A percentile compares a stretch with the other conserved stretches of the same genome.
These are phyloP conservation scores for Lordiphosa stackelbergi DNA, from an alignment of 1,140 invertebrate species.

Conservation along the genomic window DNA sequence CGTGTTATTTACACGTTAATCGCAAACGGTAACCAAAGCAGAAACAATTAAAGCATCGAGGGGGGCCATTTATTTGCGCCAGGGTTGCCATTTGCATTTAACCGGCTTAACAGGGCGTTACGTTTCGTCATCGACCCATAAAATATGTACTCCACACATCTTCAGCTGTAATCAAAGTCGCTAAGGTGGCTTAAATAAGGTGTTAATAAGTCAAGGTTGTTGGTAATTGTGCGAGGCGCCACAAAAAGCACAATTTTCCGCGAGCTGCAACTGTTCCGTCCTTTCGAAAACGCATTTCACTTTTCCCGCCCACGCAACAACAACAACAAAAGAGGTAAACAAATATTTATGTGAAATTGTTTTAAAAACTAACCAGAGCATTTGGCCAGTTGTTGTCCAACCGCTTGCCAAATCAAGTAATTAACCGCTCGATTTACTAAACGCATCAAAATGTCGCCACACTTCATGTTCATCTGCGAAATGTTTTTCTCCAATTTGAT, in stretches of 20 bases:
- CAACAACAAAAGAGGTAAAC: constrained; percentile 24
- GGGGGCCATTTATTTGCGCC: constrained; percentile 59
- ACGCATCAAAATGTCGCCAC: constrained; percentile 47
- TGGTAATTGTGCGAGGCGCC: constrained; percentile 31
- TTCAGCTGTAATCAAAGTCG: constrained; percentile 21
- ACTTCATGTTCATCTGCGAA: constrained; percentile 44
- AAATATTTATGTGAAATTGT: constrained; percentile 63
- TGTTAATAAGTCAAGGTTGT: constrained; percentile 69
- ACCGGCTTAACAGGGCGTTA: constrained; percentile 69
- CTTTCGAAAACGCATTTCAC: constrained; percentile 10
- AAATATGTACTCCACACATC: constrained; percentile 34
- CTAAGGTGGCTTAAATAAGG: constrained; percentile 18
- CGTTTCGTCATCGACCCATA: constrained; percentile 57
- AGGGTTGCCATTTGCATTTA: constrained; percentile 68
- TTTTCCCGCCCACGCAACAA: constrained; percentile 44
- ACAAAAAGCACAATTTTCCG: not conserved
- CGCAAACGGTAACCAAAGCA: constrained; percentile 56
- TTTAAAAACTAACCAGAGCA: constrained; percentile 27
- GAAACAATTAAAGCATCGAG: constrained; percentile 32
- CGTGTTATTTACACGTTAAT: constrained; percentile 60
- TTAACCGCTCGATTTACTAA: constrained; percentile 73
- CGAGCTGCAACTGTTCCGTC: not conserved
- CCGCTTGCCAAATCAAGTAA: constrained; percentile 71
- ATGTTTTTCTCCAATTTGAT: constrained; percentile 25
- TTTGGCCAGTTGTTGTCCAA: constrained; percentile 31